phyloP scores from a whole-genome alignment of 2,797 vertebrate genomes.

The Phylloscopus collybita region DNA sequence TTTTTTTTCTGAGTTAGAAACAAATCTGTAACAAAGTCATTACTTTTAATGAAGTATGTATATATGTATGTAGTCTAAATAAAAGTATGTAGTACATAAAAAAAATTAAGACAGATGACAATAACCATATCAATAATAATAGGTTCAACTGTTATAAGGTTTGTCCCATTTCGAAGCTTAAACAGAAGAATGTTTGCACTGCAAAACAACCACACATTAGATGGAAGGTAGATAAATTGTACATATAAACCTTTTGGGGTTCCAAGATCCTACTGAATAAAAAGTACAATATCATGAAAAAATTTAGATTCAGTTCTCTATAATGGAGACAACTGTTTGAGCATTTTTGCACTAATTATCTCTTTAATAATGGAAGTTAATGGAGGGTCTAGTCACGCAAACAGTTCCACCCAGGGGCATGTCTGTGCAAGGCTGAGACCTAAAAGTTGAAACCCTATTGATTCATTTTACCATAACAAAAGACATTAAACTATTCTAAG shows the following conservation, averaged over 20 bases:
- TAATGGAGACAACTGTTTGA: neutral
- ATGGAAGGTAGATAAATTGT: neutral
- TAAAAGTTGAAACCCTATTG: neutral
- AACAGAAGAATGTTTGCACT: neutral
- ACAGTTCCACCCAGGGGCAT: neutral
- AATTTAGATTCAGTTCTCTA: neutral
- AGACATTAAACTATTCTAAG: neutral
- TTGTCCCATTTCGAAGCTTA: neutral
- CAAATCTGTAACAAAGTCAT: neutral
- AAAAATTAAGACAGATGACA: neutral
- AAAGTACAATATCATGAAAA: neutral
- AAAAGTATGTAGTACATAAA: neutral
- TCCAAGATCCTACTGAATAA: neutral
- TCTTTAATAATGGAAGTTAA: neutral
- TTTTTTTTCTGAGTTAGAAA: neutral
- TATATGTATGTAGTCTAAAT: no score
- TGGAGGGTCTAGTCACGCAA: neutral
- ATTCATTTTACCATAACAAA: slow-evolving; percentile 38
- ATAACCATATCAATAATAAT: neutral
- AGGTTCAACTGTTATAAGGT: neutral
- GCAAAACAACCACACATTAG: neutral
- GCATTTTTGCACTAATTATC: slow-evolving; percentile 12
- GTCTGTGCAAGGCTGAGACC: neutral
- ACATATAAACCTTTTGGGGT: neutral
- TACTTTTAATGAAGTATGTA: neutral